Evolutionary conservation across 2,797 vertebrate genomes (phyloP).

Genomic region (Micropoecilia bifurca): DNA sequence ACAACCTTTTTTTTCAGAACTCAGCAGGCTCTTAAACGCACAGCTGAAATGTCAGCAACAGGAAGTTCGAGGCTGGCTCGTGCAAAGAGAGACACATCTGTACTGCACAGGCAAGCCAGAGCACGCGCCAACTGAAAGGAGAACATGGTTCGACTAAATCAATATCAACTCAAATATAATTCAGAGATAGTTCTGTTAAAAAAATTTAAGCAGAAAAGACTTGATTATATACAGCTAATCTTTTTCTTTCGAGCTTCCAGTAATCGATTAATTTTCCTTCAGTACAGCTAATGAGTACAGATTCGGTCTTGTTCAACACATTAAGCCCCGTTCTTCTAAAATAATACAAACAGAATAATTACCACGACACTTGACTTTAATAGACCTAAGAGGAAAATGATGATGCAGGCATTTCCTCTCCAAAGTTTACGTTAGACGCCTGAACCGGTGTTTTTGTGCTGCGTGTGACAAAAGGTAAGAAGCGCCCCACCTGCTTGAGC

Average conservation of each 20-base stretch:
- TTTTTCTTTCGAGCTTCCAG: constrained; percentile 8
- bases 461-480: constrained; percentile 43
- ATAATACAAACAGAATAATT: constrained; percentile 31
- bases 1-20: constrained; percentile 66
- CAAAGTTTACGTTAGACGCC: constrained; percentile 7
- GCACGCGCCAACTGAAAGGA: constrained; percentile 10
- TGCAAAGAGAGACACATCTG: constrained; percentile 40
- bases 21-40: constrained; percentile 62
- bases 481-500: constrained; percentile 65
- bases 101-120: constrained; percentile 30
- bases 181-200: constrained; percentile 10
- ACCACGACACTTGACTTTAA: constrained; percentile 19
- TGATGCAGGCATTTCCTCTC: constrained; percentile 4
- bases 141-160: constrained; percentile 33
- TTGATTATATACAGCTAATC: not conserved
- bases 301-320: constrained; percentile 22
- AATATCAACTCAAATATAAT: constrained; percentile 10
- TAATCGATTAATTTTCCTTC: constrained; percentile 23
- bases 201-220: not conserved
- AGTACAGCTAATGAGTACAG: constrained; percentile 16
- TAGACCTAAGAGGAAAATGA: constrained; percentile 24
- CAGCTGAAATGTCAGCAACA: constrained; percentile 69
- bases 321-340: constrained; percentile 14
- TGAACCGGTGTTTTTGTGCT: constrained; percentile 9
- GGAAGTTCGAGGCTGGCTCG: constrained; percentile 39